phyloP scores from a whole-genome alignment of 1,140 invertebrate species.

The Apis mellifera region Amel_HAv3.1 CM009944.2:4429001-4429500 shows the following conservation, averaged over 20 bases:
- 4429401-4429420: not conserved
- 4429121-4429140: not conserved
- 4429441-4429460: not conserved
- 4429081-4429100: too few relatives aligned
- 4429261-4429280: slow-evolving; percentile 6
- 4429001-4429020: not conserved
- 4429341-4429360: not conserved
- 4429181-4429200: slow-evolving; percentile 22
- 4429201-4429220: slow-evolving; percentile 10
- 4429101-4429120: not conserved
- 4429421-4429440: not conserved
- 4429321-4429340: too few relatives aligned
- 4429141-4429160: not conserved
- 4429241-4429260: slow-evolving; percentile 28
- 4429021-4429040: too few relatives aligned
- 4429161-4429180: not conserved
- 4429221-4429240: not conserved
- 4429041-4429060: not conserved
- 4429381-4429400: not conserved
- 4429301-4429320: too few relatives aligned
- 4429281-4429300: slow-evolving; percentile 11
- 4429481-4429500: not conserved
- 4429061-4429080: not conserved
- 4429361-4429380: not conserved
- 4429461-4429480: not conserved